Evolutionary conservation across 2,888 invertebrate species (phyloP).

Genomic region (Dicranocentrus wangi): DNA sequence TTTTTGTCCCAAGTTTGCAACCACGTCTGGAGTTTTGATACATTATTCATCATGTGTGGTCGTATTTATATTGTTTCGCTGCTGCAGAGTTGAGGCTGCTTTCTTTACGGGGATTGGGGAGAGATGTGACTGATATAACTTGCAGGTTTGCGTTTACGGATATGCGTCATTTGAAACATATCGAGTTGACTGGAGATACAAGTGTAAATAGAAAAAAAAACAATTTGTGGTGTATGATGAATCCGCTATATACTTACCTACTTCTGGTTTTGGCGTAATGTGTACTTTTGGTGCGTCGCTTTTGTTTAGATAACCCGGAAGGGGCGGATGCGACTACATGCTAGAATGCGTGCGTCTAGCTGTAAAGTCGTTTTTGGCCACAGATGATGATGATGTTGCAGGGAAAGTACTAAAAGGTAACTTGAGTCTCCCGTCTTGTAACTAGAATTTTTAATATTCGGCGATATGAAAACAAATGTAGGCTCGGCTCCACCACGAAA

Average conservation of each 20-base stretch:
- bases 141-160: conserved; percentile 60
- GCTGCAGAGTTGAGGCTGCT: conserved; percentile 47
- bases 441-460: no score
- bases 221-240: no score
- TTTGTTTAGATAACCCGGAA: conserved; percentile 27
- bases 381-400: background rate
- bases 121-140: conserved; percentile 56
- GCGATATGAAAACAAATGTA: no score
- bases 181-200: conserved; percentile 59
- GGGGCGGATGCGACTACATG: conserved; percentile 26
- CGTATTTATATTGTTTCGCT: no score
- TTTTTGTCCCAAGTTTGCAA: no score
- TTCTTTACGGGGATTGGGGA: conserved; percentile 59
- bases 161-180: conserved; percentile 35
- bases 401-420: conserved; percentile 12
- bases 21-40: no score
- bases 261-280: no score
- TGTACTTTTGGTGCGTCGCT: no score
- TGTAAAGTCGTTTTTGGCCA: conserved; percentile 32
- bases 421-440: no score
- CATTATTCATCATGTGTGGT: no score
- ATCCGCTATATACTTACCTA: no score
- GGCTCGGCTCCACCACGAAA: no score
- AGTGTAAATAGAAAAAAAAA: conserved; percentile 43
- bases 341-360: conserved; percentile 9